Evolutionary conservation across 2,888 invertebrate species (phyloP).

Genomic region (Dynastes maya): DNA sequence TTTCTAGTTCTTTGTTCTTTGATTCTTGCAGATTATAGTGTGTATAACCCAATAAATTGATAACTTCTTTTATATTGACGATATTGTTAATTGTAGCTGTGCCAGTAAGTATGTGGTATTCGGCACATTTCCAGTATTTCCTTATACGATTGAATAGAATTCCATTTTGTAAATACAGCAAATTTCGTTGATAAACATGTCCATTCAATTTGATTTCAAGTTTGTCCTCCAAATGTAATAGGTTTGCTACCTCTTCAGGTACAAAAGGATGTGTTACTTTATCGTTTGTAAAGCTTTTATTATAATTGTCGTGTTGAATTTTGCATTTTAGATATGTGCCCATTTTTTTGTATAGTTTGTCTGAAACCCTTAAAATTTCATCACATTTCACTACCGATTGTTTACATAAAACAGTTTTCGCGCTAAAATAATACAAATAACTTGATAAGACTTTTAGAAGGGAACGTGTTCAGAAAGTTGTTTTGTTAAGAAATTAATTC

Average conservation of each 20-base stretch:
- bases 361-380: background rate
- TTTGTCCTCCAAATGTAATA: slow-evolving; percentile 6
- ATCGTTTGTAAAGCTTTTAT: slow-evolving; percentile 25
- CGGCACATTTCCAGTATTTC: slow-evolving; percentile 62
- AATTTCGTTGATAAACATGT: slow-evolving; percentile 50
- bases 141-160: slow-evolving; percentile 55
- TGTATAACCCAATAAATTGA: slow-evolving; percentile 48
- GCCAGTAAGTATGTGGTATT: slow-evolving; percentile 61
- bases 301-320: slow-evolving; percentile 30
- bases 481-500: no score
- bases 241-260: slow-evolving; percentile 11
- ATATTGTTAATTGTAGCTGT: slow-evolving; percentile 54
- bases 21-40: slow-evolving; percentile 41
- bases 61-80: slow-evolving; percentile 58
- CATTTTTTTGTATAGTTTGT: slow-evolving; percentile 13
- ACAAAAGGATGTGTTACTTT: slow-evolving; percentile 17
- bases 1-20: slow-evolving; percentile 17
- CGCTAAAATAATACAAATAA: background rate
- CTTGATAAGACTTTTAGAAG: no score
- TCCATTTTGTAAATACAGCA: slow-evolving; percentile 52
- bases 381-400: background rate
- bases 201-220: slow-evolving; percentile 47
- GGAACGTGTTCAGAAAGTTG: no score
- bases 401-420: background rate
- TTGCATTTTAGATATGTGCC: slow-evolving; percentile 46